Evolutionary conservation across 2,113 vertebrate genomes (phyloP).

Genomic region (Corythaeola cristata): DNA sequence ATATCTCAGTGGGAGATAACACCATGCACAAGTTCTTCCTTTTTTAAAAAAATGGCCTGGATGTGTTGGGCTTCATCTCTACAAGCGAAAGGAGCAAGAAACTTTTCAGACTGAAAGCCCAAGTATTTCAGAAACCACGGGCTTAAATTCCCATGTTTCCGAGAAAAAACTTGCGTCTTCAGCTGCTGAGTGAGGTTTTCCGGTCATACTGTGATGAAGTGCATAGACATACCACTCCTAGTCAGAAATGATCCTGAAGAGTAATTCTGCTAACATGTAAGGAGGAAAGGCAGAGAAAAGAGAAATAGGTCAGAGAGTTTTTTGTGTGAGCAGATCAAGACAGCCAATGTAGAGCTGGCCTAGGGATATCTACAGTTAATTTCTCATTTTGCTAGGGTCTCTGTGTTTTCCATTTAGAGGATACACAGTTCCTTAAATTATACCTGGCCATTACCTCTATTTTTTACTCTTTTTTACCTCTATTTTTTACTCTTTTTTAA

Average conservation of each 20-base stretch:
- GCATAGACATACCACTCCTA: neutral
- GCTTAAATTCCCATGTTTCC: neutral
- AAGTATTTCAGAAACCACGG: neutral
- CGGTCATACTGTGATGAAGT: neutral
- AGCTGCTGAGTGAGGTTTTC: neutral
- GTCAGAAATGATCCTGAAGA: neutral
- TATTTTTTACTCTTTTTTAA: neutral
- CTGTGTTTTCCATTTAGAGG: neutral
- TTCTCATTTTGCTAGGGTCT: neutral
- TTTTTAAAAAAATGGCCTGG: neutral
- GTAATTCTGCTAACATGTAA: neutral
- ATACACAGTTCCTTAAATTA: neutral
- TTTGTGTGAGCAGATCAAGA: neutral
- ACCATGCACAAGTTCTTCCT: neutral
- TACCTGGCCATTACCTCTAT: neutral
- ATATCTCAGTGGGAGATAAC: fast-evolving
- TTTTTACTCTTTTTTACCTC: neutral
- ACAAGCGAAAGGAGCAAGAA: neutral
- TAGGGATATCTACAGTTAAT: neutral
- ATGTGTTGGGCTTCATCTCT: neutral
- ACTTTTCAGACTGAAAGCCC: neutral
- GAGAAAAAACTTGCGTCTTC: fast-evolving
- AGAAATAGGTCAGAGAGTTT: neutral
- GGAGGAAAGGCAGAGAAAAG: neutral
- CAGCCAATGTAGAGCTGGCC: neutral